Conservation (phyloP, 1,140 invertebrate species). For the Acromyrmex echinatior region DNA sequence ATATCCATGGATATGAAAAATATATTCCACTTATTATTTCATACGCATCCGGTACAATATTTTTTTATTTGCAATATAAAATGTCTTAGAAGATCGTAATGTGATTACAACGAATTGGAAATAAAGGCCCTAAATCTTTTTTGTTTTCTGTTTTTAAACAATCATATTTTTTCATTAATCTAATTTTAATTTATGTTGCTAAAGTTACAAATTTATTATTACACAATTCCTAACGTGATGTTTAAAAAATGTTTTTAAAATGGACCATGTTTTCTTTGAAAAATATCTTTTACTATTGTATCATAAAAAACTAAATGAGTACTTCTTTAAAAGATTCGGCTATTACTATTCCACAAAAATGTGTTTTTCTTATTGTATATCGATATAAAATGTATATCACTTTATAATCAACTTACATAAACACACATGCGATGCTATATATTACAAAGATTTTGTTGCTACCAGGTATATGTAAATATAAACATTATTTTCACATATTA, state of each 20-base stretch:
- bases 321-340: conserved; percentile 60
- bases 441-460: conserved; percentile 55
- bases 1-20: conserved; percentile 40
- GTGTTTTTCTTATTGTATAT: conserved; percentile 47
- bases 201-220: conserved; percentile 67
- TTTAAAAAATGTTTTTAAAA: conserved; percentile 69
- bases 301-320: conserved; percentile 65
- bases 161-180: conserved; percentile 42
- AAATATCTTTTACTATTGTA: conserved; percentile 67
- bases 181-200: conserved; percentile 40
- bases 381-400: conserved; percentile 41
- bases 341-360: conserved; percentile 33
- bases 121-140: background rate
- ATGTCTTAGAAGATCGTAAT: too few species aligned
- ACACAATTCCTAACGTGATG: conserved; percentile 64
- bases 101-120: too few species aligned
- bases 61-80: too few species aligned
- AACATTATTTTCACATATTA: conserved; percentile 24
- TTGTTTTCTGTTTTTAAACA: conserved; percentile 62
- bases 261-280: conserved; percentile 59
- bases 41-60: conserved; percentile 36
- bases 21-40: conserved; percentile 40
- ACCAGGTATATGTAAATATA: conserved; percentile 53
- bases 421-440: conserved; percentile 53
- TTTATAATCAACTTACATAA: conserved; percentile 57